phyloP scores from a whole-genome alignment of 2,797 vertebrate species.

The Epinephelus malabaricus region DNA sequence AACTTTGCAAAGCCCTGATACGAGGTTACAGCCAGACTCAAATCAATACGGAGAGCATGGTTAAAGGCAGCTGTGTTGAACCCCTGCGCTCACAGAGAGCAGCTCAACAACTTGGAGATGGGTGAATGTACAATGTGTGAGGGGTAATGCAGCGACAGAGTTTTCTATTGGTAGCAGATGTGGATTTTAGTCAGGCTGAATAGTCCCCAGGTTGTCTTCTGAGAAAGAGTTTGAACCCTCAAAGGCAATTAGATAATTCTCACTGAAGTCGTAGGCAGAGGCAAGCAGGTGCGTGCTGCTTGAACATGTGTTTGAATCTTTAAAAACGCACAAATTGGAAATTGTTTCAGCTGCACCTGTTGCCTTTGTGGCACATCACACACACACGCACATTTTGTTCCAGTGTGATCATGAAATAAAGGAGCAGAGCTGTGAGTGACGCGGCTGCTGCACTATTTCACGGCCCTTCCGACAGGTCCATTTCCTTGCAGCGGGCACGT shows the following conservation, averaged over 20 bases:
- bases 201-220: conserved; percentile 32
- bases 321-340: conserved; percentile 30
- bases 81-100: neutral
- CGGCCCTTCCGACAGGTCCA: conserved; percentile 69
- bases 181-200: conserved; percentile 24
- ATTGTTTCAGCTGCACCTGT: conserved; percentile 47
- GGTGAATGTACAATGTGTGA: conserved; percentile 7
- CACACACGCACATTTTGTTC: conserved; percentile 57
- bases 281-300: conserved; percentile 32
- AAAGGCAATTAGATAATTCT: conserved; percentile 38
- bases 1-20: conserved; percentile 78
- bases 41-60: conserved; percentile 76
- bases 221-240: conserved; percentile 35
- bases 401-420: conserved; percentile 82
- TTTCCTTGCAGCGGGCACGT: conserved; percentile 74
- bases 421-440: conserved; percentile 65
- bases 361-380: neutral
- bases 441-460: conserved; percentile 78
- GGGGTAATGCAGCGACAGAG: conserved; percentile 5
- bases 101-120: neutral
- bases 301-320: conserved; percentile 30
- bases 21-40: conserved; percentile 67
- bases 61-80: conserved; percentile 49
- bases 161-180: conserved; percentile 37
- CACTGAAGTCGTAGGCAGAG: conserved; percentile 10